Evolutionary conservation across 2,888 invertebrate genomes (phyloP).

Genomic region (Horisme vitalbata): DNA sequence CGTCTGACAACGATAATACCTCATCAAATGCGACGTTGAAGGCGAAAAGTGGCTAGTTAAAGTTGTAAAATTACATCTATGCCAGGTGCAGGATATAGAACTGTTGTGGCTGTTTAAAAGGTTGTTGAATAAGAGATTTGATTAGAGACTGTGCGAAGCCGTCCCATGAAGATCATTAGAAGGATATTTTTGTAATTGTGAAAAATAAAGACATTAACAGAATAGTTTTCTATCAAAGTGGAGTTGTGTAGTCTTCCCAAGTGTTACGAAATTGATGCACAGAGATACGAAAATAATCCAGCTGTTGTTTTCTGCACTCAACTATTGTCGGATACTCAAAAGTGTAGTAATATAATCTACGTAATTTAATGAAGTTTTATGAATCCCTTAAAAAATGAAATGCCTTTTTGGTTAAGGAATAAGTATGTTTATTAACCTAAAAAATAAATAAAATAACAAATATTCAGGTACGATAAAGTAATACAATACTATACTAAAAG

Average conservation of each 20-base stretch:
- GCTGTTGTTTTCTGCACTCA: slow-evolving; percentile 50
- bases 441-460: slow-evolving; percentile 26
- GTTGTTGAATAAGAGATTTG: slow-evolving; percentile 15
- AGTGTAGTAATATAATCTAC: slow-evolving; percentile 27
- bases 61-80: slow-evolving; percentile 39
- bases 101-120: slow-evolving; percentile 21
- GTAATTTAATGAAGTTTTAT: background rate
- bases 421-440: slow-evolving; percentile 19
- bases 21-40: slow-evolving; percentile 69
- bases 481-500: slow-evolving; percentile 14
- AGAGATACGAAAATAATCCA: slow-evolving; percentile 34
- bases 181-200: slow-evolving; percentile 51
- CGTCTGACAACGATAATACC: slow-evolving; percentile 79
- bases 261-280: slow-evolving; percentile 47
- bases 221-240: slow-evolving; percentile 10
- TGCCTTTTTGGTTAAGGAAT: background rate
- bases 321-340: slow-evolving; percentile 39
- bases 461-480: slow-evolving; percentile 16
- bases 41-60: slow-evolving; percentile 60
- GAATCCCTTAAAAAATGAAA: slow-evolving; percentile 8
- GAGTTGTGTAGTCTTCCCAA: slow-evolving; percentile 59
- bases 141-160: slow-evolving; percentile 51
- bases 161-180: slow-evolving; percentile 39
- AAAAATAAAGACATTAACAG: slow-evolving; percentile 25
- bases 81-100: slow-evolving; percentile 29